Evolutionary conservation across 2,797 vertebrate species (phyloP).

Genomic region (Thaleichthys pacificus): DNA sequence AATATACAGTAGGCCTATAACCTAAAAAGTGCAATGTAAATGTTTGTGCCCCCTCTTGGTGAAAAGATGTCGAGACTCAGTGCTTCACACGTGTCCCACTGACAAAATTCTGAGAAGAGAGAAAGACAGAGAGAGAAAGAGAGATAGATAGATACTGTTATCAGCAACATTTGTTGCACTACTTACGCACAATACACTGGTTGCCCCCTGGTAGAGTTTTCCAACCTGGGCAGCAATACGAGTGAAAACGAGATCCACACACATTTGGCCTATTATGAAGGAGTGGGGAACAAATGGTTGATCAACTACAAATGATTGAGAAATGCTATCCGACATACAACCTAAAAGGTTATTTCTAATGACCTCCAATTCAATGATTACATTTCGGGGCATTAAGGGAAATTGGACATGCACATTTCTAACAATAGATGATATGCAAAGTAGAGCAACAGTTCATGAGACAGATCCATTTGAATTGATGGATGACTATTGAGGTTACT

Average conservation of each 20-base stretch:
- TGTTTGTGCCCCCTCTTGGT: background rate
- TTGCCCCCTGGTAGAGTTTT: slow-evolving; percentile 77
- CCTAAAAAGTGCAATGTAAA: too few relatives aligned
- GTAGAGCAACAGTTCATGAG: too few relatives aligned
- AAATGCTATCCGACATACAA: background rate
- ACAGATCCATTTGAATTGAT: too few relatives aligned
- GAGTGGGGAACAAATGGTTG: background rate
- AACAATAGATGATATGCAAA: too few relatives aligned
- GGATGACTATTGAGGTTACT: too few relatives aligned
- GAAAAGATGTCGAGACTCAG: background rate
- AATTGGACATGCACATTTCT: too few relatives aligned
- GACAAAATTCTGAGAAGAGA: background rate
- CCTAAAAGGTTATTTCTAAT: too few relatives aligned
- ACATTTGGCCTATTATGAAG: slow-evolving; percentile 72
- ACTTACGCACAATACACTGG: slow-evolving; percentile 81
- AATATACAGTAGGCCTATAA: too few relatives aligned
- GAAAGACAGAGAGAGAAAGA: background rate
- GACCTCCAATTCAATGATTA: too few relatives aligned
- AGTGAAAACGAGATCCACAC: slow-evolving; percentile 77
- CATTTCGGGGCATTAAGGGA: too few relatives aligned
- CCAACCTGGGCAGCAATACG: slow-evolving; percentile 80
- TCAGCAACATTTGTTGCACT: slow-evolving; percentile 34
- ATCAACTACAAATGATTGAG: background rate
- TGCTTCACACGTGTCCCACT: background rate
- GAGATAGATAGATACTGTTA: background rate